These are phyloP conservation scores for Ganaspis sp. DNA, from an alignment of 1,140 invertebrate species.

Conservation along the genomic window DNA sequence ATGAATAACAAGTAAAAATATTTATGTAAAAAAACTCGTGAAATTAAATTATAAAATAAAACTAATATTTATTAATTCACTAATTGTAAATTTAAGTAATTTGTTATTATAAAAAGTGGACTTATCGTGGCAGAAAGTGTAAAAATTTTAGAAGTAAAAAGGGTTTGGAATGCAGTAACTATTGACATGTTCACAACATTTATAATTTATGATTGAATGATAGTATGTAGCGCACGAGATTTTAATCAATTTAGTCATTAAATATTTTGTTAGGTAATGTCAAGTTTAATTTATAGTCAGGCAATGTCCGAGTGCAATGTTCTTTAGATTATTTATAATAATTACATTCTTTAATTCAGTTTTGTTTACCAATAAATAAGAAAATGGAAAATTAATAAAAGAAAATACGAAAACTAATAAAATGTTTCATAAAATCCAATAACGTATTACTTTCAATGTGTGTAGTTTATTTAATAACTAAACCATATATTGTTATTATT, in stretches of 20 bases:
- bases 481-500: too few species aligned
- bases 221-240: background rate
- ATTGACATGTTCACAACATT: constrained; percentile 6
- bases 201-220: background rate
- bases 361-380: background rate
- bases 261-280: constrained; percentile 11
- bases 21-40: too few species aligned
- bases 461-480: too few species aligned
- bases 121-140: background rate
- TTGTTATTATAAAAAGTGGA: background rate
- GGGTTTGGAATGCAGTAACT: background rate
- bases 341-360: background rate
- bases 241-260: constrained; percentile 11
- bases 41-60: too few species aligned
- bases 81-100: too few species aligned
- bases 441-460: too few species aligned
- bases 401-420: too few species aligned
- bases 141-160: background rate
- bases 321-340: background rate
- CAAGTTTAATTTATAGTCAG: background rate
- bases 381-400: too few species aligned
- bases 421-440: too few species aligned
- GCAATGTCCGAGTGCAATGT: background rate
- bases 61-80: too few species aligned
- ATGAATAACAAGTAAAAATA: too few species aligned